Evolutionary conservation across 2,797 vertebrate genomes (phyloP).

Genomic region (Martes flavigula): DNA sequence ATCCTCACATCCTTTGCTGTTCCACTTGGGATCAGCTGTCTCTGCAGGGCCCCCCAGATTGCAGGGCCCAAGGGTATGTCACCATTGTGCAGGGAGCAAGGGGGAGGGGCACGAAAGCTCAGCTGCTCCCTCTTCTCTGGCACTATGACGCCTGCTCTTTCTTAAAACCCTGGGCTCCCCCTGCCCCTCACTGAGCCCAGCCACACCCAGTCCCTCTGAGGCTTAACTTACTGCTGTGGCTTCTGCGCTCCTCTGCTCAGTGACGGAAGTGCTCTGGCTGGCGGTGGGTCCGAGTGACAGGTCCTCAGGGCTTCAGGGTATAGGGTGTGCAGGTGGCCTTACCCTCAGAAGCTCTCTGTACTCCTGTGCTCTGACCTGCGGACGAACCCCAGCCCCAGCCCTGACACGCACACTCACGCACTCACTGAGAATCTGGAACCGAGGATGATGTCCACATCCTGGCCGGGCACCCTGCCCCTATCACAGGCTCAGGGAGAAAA

Average conservation of each 20-base stretch:
- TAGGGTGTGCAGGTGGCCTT: neutral
- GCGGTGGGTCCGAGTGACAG: neutral
- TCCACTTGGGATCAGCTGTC: neutral
- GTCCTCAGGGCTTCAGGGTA: slow-evolving; percentile 8
- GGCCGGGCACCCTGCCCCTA: neutral
- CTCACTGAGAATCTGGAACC: neutral
- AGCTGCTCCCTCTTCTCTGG: too few relatives aligned
- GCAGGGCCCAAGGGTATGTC: neutral
- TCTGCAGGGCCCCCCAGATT: fast-evolving
- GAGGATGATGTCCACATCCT: fast-evolving
- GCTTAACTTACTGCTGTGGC: slow-evolving; percentile 10
- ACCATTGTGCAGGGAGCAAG: too few relatives aligned
- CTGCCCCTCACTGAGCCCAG: neutral
- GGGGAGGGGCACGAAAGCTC: neutral
- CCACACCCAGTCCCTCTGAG: neutral
- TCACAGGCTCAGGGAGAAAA: neutral
- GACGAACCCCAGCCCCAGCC: neutral
- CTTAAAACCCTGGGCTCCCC: neutral
- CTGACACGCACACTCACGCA: neutral
- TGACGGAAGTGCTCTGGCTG: neutral
- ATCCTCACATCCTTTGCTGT: neutral
- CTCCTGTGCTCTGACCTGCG: neutral
- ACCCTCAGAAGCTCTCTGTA: neutral
- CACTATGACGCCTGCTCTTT: neutral
- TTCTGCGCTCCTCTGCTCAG: neutral